phyloP scores from a whole-genome alignment of 2,888 invertebrate genomes.

The Acanthopleura granulata region DNA sequence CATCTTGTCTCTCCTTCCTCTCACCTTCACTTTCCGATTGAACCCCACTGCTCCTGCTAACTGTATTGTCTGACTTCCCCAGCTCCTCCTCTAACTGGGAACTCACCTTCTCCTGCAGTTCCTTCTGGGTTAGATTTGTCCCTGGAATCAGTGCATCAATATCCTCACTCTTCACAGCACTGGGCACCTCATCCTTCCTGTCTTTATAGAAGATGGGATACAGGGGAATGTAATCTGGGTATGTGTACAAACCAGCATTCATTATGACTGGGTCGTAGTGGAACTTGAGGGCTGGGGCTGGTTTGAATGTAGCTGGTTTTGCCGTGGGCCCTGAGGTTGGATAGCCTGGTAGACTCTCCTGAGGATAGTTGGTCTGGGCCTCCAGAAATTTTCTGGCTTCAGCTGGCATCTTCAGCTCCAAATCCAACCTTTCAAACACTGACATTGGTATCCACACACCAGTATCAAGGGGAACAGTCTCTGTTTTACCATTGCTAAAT shows the following conservation, averaged over 20 bases:
- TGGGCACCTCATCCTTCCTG: neutral
- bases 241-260: slow-evolving; percentile 43
- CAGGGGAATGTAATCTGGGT: slow-evolving; percentile 36
- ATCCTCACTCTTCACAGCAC: slow-evolving; percentile 42
- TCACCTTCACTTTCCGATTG: neutral
- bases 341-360: slow-evolving; percentile 58
- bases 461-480: slow-evolving; percentile 45
- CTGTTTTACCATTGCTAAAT: slow-evolving; percentile 63
- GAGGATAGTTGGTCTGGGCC: slow-evolving; percentile 57
- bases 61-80: slow-evolving; percentile 7
- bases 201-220: slow-evolving; percentile 30
- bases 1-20: neutral
- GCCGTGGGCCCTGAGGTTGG: slow-evolving; percentile 61
- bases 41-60: slow-evolving; percentile 30
- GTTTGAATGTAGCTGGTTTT: slow-evolving; percentile 54
- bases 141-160: slow-evolving; percentile 49
- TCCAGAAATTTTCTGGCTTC: slow-evolving; percentile 58
- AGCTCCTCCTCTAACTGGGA: slow-evolving; percentile 45
- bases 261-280: slow-evolving; percentile 42
- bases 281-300: slow-evolving; percentile 46
- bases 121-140: slow-evolving; percentile 58
- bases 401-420: slow-evolving; percentile 65
- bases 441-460: slow-evolving; percentile 66
- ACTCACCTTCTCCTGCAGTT: slow-evolving; percentile 59
- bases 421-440: slow-evolving; percentile 61